phyloP scores from a whole-genome alignment of 53 echinoderm and acorn worm species.

The Temnopleurus reevesii region DNA sequence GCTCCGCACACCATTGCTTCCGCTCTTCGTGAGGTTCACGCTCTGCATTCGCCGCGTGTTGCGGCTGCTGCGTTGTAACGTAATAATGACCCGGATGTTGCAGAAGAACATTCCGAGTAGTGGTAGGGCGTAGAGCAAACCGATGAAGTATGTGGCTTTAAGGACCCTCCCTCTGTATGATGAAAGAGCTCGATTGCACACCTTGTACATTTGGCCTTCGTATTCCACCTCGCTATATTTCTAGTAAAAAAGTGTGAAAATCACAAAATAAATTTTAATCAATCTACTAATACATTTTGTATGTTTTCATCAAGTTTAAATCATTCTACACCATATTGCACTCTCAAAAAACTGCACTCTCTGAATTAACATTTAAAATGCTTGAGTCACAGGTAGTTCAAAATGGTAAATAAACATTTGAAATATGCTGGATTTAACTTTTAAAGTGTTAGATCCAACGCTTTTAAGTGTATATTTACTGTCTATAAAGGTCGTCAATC shows the following conservation, averaged over 20 bases:
- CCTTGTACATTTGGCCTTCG: neutral
- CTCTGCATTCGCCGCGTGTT: slow-evolving; percentile 47
- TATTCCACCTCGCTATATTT: neutral
- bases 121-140: slow-evolving; percentile 8
- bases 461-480: too few relatives aligned
- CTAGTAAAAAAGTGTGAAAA: neutral
- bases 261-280: neutral
- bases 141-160: slow-evolving; percentile 6
- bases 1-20: neutral
- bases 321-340: too few relatives aligned
- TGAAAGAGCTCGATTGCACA: neutral
- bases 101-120: slow-evolving; percentile 43
- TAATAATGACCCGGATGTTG: slow-evolving; percentile 31
- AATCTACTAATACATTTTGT: too few relatives aligned
- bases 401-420: too few relatives aligned
- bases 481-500: too few relatives aligned
- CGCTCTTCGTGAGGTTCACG: neutral
- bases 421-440: too few relatives aligned
- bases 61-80: slow-evolving; percentile 28
- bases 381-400: too few relatives aligned
- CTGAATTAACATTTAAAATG: too few relatives aligned
- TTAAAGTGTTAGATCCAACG: too few relatives aligned
- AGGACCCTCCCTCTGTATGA: neutral
- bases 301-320: too few relatives aligned
- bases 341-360: too few relatives aligned